Evolutionary conservation across 2,797 vertebrate species (phyloP).

Genomic region (Myioborus miniatus): DNA sequence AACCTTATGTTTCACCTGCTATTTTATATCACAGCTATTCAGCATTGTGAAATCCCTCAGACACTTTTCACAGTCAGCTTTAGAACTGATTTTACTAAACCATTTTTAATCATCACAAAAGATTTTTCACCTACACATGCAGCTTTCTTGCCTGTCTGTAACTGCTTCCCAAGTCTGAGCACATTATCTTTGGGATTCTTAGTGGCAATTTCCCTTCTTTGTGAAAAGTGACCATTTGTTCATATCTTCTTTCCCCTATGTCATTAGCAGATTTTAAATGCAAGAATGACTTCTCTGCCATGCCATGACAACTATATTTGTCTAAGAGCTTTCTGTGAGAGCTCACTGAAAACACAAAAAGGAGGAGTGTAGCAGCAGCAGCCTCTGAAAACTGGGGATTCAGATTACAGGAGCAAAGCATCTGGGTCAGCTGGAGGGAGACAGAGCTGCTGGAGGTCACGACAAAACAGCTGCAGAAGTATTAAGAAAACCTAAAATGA

Average conservation of each 20-base stretch:
- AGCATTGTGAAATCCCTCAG: background rate
- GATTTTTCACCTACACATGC: background rate
- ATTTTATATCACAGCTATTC: background rate
- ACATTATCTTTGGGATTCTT: background rate
- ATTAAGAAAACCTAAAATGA: background rate
- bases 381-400: background rate
- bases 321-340: background rate
- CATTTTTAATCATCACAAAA: background rate
- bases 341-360: background rate
- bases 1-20: background rate
- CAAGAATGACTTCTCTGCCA: background rate
- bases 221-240: background rate
- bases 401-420: constrained; percentile 6
- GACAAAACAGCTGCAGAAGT: background rate
- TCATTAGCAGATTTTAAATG: background rate
- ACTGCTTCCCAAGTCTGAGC: background rate
- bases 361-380: background rate
- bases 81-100: background rate
- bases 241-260: background rate
- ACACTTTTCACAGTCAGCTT: background rate
- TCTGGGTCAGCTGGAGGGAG: background rate
- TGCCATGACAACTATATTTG: background rate
- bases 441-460: background rate
- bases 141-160: background rate
- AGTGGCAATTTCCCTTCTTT: background rate